These are phyloP conservation scores for Brachionus angularis DNA, from an alignment of 1,140 invertebrate genomes.

Conservation along the genomic window DNA sequence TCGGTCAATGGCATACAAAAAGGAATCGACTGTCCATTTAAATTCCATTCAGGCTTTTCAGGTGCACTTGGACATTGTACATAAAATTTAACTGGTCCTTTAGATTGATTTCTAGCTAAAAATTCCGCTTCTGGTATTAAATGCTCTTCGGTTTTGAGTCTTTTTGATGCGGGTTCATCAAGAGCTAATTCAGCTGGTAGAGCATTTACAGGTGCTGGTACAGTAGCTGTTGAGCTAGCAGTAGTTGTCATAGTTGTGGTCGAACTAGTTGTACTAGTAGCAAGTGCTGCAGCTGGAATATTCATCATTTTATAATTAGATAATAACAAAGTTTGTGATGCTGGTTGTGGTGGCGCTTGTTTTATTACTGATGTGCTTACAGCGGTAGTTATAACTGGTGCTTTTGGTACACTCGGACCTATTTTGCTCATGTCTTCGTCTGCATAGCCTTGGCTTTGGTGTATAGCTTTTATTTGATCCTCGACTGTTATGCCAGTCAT, in stretches of 20 bases:
- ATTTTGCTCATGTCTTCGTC: slow-evolving; percentile 83
- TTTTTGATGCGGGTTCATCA: slow-evolving; percentile 83
- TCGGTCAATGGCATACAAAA: slow-evolving; percentile 76
- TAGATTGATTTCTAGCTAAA: background rate
- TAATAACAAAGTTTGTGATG: slow-evolving; percentile 32
- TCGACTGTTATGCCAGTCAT: slow-evolving; percentile 90
- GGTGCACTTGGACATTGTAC: slow-evolving; percentile 72
- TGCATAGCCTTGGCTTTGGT: slow-evolving; percentile 83
- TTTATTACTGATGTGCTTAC: slow-evolving; percentile 13
- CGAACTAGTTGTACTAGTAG: slow-evolving; percentile 45
- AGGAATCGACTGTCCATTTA: slow-evolving; percentile 82
- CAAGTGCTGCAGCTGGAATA: slow-evolving; percentile 1
- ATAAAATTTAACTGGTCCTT: slow-evolving; percentile 71
- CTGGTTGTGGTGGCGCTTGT: slow-evolving; percentile 47
- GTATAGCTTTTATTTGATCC: slow-evolving; percentile 93
- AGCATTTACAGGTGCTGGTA: slow-evolving; percentile 45
- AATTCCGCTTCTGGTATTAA: slow-evolving; percentile 17
- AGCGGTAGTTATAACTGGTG: slow-evolving; percentile 16
- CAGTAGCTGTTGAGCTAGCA: slow-evolving; percentile 37
- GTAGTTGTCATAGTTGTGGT: slow-evolving; percentile 45
- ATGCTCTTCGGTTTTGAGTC: slow-evolving; percentile 60
- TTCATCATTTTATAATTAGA: background rate
- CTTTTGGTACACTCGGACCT: slow-evolving; percentile 56
- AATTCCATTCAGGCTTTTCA: slow-evolving; percentile 89
- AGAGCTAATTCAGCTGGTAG: slow-evolving; percentile 58